phyloP scores from a whole-genome alignment of 2,888 invertebrate genomes.

The Eupelmus urozonus region DNA sequence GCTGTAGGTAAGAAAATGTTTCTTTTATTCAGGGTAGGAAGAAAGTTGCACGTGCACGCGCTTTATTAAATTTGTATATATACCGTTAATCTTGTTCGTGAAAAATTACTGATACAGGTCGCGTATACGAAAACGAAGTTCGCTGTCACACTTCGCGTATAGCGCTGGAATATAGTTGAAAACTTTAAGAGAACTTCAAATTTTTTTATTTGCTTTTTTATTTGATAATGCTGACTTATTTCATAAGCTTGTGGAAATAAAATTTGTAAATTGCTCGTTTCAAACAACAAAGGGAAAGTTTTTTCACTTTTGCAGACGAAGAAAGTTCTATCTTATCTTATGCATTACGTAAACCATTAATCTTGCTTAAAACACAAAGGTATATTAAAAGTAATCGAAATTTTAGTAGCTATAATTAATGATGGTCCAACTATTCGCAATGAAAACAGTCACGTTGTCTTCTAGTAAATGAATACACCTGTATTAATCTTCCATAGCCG shows the following conservation, averaged over 20 bases:
- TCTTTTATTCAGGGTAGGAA: conserved; percentile 36
- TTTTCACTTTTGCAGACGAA: not conserved
- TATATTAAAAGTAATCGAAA: not conserved
- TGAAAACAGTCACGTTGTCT: not conserved
- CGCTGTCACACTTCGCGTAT: not conserved
- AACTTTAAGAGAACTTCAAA: not conserved
- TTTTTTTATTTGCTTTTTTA: conserved; percentile 9
- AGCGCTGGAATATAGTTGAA: conserved; percentile 5
- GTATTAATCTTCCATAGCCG: no score
- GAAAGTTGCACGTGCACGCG: conserved; percentile 28
- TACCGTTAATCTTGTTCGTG: conserved; percentile 34
- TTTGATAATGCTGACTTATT: no score
- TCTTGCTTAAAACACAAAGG: conserved; percentile 19
- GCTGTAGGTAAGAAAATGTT: conserved; percentile 30
- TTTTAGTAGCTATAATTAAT: not conserved
- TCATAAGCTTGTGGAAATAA: not conserved
- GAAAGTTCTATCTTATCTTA: conserved; percentile 32
- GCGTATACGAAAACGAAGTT: conserved; percentile 12
- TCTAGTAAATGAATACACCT: not conserved
- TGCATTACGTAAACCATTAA: conserved; percentile 19
- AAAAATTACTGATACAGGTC: conserved; percentile 22
- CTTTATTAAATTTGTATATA: conserved; percentile 8
- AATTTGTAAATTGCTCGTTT: not conserved
- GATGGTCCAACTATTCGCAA: not conserved
- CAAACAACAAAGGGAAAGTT: conserved; percentile 15